Percentiles rank a stretch among this genome's conserved stretches.
phyloP scores from a whole-genome alignment of 2,888 invertebrate species.

The Hyalella azteca region DNA sequence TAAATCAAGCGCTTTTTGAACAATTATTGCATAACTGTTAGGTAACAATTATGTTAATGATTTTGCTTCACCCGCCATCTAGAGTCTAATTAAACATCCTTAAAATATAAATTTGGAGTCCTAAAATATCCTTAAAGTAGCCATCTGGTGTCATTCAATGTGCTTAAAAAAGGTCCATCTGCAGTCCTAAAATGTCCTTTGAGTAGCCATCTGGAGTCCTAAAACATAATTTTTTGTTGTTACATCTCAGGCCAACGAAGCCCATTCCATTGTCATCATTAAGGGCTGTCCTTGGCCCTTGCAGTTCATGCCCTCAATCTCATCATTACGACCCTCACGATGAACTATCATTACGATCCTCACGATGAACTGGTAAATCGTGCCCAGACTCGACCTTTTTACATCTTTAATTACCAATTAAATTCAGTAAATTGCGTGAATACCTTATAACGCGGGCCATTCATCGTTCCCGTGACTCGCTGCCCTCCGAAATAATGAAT shows the following conservation, averaged over 20 bases:
- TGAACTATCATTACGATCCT: neutral
- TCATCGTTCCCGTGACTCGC: neutral
- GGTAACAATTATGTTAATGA: too few species aligned
- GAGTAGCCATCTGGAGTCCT: too few species aligned
- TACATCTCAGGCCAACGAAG: neutral
- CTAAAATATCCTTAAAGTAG: too few species aligned
- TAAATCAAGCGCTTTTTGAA: too few species aligned
- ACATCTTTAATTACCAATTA: neutral
- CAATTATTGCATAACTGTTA: too few species aligned
- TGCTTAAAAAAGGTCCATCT: too few species aligned
- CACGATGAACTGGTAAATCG: constrained; percentile 7
- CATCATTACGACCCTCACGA: neutral
- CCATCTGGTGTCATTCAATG: too few species aligned
- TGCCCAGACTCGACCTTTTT: neutral
- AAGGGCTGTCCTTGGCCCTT: neutral
- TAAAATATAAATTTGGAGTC: too few species aligned
- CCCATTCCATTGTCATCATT: neutral
- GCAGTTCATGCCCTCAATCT: neutral
- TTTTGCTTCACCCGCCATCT: too few species aligned
- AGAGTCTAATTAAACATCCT: too few species aligned
- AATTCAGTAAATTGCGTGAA: neutral
- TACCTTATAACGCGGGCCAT: neutral
- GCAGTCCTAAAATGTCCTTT: too few species aligned
- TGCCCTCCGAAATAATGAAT: neutral
- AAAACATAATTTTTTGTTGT: too few species aligned